Evolutionary conservation across 2,888 invertebrate genomes (phyloP), one percentile per base, ranked within the genome.

Genomic region (Rhagium mordax): DNA sequence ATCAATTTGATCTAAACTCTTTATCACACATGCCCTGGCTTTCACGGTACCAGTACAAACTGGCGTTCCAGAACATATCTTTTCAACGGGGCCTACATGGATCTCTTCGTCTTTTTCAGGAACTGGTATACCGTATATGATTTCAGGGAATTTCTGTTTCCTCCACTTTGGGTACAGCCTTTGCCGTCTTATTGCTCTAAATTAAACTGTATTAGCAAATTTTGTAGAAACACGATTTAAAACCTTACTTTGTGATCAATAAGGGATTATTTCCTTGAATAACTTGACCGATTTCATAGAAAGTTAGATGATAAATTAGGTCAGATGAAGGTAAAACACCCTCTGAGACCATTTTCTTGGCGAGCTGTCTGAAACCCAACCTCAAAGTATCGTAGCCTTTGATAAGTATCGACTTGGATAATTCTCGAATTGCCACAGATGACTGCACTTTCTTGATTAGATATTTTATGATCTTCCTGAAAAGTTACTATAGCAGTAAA

Each of bases 1-100:
- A 55, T 83, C 82, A 2, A 86, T 84, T 3, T 94, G 93, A 83
- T 94, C 92, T 20, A 96, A 86, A 67, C 90, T 90, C 13, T 89
- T 90, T 10, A 95, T 91, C 2, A 96, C 94, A 81, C 95, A 92
- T 0, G 94, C 95, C 62, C 92, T 88, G 0, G 92, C 95, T 8
- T 90, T 87, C 1, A 93, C 91, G 33, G 90, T 89, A 0, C 95
- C 95, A 5, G 90, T 90, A 81, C 92, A 94, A 2, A 95, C 95
- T 0, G 95, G 91, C 7, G 94, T 94, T 7, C 94, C 96, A 18
- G 71, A 75, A 67, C 81, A 79, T 20, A 74, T 71, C 8, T 78
- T 72, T 0, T 70, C 59, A 8, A 60, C 47, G 0, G 77, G 71
- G 24, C 74, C 73, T 0, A 72, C 16, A 2, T 62, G 61, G 7